Evolutionary conservation across 2,888 invertebrate species (phyloP).

Genomic region (Aproaerema taeniolella): DNA sequence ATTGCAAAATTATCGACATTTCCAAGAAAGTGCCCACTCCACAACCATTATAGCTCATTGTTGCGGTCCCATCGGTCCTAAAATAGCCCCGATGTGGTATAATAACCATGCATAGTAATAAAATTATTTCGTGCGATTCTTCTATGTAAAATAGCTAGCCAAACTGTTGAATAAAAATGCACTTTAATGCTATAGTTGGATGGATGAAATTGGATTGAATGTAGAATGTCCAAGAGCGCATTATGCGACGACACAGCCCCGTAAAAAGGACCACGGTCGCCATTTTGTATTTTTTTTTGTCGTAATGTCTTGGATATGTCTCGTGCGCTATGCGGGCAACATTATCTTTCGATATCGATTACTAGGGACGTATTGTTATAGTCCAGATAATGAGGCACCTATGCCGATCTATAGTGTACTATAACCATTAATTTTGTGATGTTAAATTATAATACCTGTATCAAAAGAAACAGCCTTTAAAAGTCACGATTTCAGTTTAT

Average conservation of each 20-base stretch:
- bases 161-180: conserved; percentile 18
- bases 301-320: conserved; percentile 45
- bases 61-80: conserved; percentile 37
- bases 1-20: conserved; percentile 6
- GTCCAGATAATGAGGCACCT: conserved; percentile 6
- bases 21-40: conserved; percentile 15
- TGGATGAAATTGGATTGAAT: conserved; percentile 22
- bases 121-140: conserved; percentile 45
- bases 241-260: conserved; percentile 47
- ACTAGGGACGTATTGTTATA: conserved; percentile 13
- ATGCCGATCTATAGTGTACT: too few relatives aligned
- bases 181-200: conserved; percentile 15
- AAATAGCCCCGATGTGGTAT: conserved; percentile 22
- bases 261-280: conserved; percentile 35
- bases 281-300: conserved; percentile 39
- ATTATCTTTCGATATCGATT: conserved; percentile 23
- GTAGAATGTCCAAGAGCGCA: conserved; percentile 22
- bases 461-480: too few relatives aligned
- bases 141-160: conserved; percentile 25
- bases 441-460: too few relatives aligned
- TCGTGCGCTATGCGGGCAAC: conserved; percentile 51
- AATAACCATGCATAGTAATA: conserved; percentile 48
- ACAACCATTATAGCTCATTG: conserved; percentile 36
- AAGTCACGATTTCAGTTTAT: too few relatives aligned
- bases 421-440: conserved; percentile 4